Evolutionary conservation across 2,888 invertebrate species (phyloP), one percentile per base, ranked within the genome.

Genomic region (Pollenia griseotomentosa): DNA sequence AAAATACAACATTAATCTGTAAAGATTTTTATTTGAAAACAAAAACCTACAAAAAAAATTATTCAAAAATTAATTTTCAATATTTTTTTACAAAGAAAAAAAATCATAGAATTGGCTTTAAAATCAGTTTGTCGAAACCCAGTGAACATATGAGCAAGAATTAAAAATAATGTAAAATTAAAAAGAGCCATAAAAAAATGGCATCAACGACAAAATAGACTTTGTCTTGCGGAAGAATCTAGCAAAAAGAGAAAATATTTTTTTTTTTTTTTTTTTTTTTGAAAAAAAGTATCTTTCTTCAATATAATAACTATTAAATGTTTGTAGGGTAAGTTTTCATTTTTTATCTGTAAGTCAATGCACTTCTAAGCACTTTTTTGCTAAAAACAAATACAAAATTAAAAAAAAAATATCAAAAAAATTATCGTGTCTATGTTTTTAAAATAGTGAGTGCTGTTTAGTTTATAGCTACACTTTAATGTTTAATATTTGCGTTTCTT

Each of bases 361-460:
- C 87, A 87, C 87, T 87, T 84, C 84, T 87, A 81, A 87, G 78
- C 63, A 87, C 68, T 82, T 82, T 87, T 81, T 78, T 70, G 59
- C 57, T 44, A 10, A 12, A 9, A 9, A 75, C 51, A 23, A 46
- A 2, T 23, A 51, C 23, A 51, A 63, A 77, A 40, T 10, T 12
- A 23, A 11, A 57, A 23, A 66, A 48, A 33, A 23, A 11, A 16
- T 12, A 19, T 53, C 40, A 73, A 73, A 12, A 79, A 83, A 46
- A 78, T 63, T 61, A 79, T 84, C 79, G 63, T 85, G 84, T 80
- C 79, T 77, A 84, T 84, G 87, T 81, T 77, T 84, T 87, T 87
- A 84, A 81, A 80, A 71, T 71, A 44, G 59, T 73, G 12, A 33
- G 12, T 63, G 51, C 61, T 61, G 42, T 65, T 44, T 63, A 74